Percentiles rank a stretch among this genome's conserved stretches.
phyloP scores from a whole-genome alignment of 2,888 invertebrate species.

The Galerucella pusilla region DNA sequence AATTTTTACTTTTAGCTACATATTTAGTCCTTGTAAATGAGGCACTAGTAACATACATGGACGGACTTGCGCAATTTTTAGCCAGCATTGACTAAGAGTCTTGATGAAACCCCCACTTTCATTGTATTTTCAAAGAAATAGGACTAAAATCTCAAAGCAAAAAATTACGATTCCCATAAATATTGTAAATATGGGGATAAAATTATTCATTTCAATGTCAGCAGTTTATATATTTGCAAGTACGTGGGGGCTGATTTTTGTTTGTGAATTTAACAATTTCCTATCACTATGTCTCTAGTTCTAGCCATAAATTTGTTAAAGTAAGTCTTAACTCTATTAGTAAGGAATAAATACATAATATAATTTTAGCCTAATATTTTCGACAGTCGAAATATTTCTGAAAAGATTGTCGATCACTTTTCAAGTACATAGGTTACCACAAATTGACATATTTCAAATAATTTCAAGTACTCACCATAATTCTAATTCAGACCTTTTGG shows the following conservation, averaged over 20 bases:
- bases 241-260: not conserved
- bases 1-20: not conserved
- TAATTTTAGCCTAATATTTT: constrained; percentile 1
- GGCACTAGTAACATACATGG: constrained; percentile 26
- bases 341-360: not conserved
- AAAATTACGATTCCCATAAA: not conserved
- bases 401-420: constrained; percentile 1
- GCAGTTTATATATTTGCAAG: not conserved
- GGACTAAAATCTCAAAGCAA: not conserved
- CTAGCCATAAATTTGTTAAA: not conserved
- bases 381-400: not conserved
- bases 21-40: constrained; percentile 19
- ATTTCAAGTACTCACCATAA: no score
- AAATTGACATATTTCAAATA: not conserved
- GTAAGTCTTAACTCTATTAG: not conserved
- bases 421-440: not conserved
- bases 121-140: not conserved
- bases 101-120: not conserved
- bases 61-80: constrained; percentile 24
- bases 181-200: no score
- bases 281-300: not conserved
- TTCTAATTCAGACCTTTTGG: no score
- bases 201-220: no score
- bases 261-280: not conserved
- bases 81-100: constrained; percentile 9